Conservation (phyloP, 1,140 invertebrate genomes). For the Ceratitis capitata region DNA sequence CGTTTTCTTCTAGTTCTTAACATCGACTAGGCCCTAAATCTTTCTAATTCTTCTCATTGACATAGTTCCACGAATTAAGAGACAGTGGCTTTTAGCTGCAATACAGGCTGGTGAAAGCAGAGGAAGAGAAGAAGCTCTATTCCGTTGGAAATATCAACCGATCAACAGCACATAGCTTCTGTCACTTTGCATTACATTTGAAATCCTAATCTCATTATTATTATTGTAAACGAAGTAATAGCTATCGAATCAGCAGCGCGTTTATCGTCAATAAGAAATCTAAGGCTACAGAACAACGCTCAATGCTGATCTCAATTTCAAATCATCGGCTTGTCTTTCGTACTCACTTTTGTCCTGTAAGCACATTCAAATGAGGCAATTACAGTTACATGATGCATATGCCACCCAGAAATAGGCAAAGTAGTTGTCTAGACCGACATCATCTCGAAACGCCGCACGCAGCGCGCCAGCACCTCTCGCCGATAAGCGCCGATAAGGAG, state of each 20-base stretch:
- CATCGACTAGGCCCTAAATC: too few relatives aligned
- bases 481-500: too few relatives aligned
- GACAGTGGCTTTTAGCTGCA: too few relatives aligned
- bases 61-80: too few relatives aligned
- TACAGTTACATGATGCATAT: conserved; percentile 10
- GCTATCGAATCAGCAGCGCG: not conserved
- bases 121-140: too few relatives aligned
- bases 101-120: too few relatives aligned
- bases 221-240: not conserved
- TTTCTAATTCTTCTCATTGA: too few relatives aligned
- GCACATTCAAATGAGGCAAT: conserved; percentile 27
- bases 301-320: not conserved
- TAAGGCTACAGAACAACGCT: not conserved
- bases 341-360: too few relatives aligned
- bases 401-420: not conserved
- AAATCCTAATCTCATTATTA: conserved; percentile 7
- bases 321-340: not conserved
- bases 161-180: too few relatives aligned
- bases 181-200: not conserved
- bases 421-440: not conserved
- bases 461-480: not conserved
- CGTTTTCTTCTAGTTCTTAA: too few relatives aligned
- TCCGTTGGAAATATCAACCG: too few relatives aligned
- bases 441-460: not conserved
- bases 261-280: not conserved